Evolutionary conservation across 2,797 vertebrate species (phyloP).

Genomic region (Rhabdomys pumilio): DNA sequence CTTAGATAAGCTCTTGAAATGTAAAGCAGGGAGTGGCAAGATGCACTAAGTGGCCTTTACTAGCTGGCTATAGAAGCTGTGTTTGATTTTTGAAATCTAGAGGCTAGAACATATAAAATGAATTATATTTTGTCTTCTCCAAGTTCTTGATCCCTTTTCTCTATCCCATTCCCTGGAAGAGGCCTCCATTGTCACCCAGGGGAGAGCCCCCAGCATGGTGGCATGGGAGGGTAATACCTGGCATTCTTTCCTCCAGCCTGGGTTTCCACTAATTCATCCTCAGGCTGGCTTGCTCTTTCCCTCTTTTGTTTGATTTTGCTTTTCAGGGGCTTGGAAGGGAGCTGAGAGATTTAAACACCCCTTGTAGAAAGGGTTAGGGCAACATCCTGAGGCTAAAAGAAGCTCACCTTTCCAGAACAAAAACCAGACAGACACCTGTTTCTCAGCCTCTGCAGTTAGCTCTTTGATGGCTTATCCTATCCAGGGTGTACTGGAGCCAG

Average conservation of each 20-base stretch:
- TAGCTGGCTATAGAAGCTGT: not conserved
- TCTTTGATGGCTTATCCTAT: not conserved
- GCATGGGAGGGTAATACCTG: accelerated
- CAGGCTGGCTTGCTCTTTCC: not conserved
- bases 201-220: too few species aligned
- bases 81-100: not conserved
- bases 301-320: not conserved
- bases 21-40: not conserved
- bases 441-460: not conserved
- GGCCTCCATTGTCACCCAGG: not conserved
- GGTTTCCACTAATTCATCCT: not conserved
- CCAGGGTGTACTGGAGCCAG: not conserved
- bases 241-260: not conserved
- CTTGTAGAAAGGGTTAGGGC: not conserved
- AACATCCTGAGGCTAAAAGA: not conserved
- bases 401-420: conserved; percentile 19
- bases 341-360: not conserved
- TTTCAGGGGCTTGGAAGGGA: not conserved
- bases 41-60: not conserved
- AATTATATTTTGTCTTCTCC: not conserved
- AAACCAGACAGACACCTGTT: not conserved
- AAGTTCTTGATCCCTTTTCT: not conserved
- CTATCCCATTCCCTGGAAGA: not conserved
- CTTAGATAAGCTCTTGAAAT: not conserved
- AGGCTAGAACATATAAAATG: not conserved